phyloP scores from a whole-genome alignment of 2,797 vertebrate genomes.

The Sebastes iracundus region DNA sequence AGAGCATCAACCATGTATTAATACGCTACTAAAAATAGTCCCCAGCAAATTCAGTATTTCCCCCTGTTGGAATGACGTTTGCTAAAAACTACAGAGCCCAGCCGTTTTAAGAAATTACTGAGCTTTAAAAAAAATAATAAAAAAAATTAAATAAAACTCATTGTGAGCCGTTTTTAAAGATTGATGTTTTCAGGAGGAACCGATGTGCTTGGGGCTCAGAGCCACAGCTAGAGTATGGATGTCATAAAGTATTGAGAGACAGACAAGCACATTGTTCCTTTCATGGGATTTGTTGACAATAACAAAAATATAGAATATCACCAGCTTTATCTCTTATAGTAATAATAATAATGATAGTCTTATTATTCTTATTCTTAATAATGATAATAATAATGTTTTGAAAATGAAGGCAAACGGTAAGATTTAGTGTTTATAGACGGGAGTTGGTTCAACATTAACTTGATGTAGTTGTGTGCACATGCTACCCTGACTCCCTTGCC shows the following conservation, averaged over 20 bases:
- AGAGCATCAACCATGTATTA: background rate
- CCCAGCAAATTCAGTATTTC: background rate
- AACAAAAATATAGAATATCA: background rate
- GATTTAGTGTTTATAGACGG: background rate
- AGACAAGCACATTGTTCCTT: background rate
- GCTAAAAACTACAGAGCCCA: background rate
- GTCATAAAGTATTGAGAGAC: background rate
- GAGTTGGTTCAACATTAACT: background rate
- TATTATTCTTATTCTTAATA: background rate
- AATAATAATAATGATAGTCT: background rate
- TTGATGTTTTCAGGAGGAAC: background rate
- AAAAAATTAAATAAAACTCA: background rate
- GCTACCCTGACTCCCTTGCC: background rate
- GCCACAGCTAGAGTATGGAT: background rate
- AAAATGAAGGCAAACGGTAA: background rate
- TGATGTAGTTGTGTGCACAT: background rate
- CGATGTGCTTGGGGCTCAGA: background rate
- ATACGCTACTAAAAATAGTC: background rate
- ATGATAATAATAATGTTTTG: background rate
- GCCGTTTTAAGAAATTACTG: background rate
- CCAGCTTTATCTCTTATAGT: background rate
- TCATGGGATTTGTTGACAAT: background rate
- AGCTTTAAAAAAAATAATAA: background rate
- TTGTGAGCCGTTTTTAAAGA: background rate
- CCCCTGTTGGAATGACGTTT: background rate